Evolutionary conservation across 2,797 vertebrate genomes (phyloP), one percentile per base, ranked within the genome.

Genomic region (Spinibarbus caldwelli): DNA sequence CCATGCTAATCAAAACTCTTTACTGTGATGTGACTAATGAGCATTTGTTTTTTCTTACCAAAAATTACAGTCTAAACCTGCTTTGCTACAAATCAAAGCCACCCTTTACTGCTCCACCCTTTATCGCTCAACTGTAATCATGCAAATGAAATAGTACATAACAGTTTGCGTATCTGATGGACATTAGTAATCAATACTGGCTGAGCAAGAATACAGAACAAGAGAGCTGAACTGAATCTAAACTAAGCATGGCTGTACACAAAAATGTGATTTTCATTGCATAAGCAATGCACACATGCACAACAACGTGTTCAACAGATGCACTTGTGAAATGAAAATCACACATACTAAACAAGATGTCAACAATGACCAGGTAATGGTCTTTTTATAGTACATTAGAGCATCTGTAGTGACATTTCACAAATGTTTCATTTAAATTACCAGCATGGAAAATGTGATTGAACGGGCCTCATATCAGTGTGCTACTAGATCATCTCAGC

Each of bases 391-490:
- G 78, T 77, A 90, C 59, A n/a, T 83, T 73, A 75, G 85, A 89
- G 87, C 89, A 85, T 88, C 23, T 79, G 59, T 81, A 87, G 82
- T 85, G 86, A 86, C 88, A 81, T 88, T 75, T 76, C 57, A 73
- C 21, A 67, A 80, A 84, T 73, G 49, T 82, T 86, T 75, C 26
- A 82, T 84, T 79, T 80, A 70, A 80, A 76, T 83, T 59, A 72
- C 47, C 26, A 78, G 47, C 23, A 8, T 57, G 62, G 66, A 62
- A 49, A 83, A 78, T 79, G 41, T 14, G 5, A 72, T 66, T 72
- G 8, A 59, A 82, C 21, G 3, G n/a, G 26, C 3, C 41, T 72
- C 29, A 67, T 34, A 12, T 70, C 21, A 67, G 7, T 11, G 14
- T 36, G 21, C 41, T 59, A 23, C 26, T 36, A 77, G 85, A 78